A percentile compares a stretch with the other conserved stretches of the same genome.
phyloP scores from a whole-genome alignment of 1,140 invertebrate species.

The Neomicropteryx cornuta region DNA sequence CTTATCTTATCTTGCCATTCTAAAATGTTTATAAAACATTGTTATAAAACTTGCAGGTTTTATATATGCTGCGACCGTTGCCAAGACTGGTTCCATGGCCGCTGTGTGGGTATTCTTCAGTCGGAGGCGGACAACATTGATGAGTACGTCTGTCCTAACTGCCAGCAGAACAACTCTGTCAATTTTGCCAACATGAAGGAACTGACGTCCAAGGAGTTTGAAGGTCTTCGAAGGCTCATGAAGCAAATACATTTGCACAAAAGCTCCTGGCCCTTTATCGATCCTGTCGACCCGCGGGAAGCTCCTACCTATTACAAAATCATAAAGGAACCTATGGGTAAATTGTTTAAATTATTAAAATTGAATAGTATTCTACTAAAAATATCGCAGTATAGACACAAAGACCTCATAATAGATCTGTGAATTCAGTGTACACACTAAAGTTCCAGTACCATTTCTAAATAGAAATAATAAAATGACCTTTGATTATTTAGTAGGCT shows the following conservation, averaged over 20 bases:
- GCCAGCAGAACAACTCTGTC: slow-evolving; percentile 77
- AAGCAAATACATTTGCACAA: slow-evolving; percentile 91
- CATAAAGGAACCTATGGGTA: slow-evolving; percentile 98
- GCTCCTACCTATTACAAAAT: slow-evolving; percentile 96
- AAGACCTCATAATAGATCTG: too few relatives aligned
- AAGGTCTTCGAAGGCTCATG: slow-evolving; percentile 71
- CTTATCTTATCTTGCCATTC: too few relatives aligned
- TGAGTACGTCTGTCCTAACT: slow-evolving; percentile 93
- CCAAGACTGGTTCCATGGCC: slow-evolving; percentile 98
- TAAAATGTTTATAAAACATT: too few relatives aligned
- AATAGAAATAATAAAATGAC: too few relatives aligned
- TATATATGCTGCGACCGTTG: slow-evolving; percentile 97
- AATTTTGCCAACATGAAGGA: slow-evolving; percentile 86
- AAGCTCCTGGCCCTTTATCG: slow-evolving; percentile 94
- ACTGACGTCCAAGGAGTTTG: slow-evolving; percentile 70
- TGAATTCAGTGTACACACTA: too few relatives aligned
- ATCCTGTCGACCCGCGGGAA: slow-evolving; percentile 89
- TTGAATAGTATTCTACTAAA: too few relatives aligned
- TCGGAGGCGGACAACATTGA: slow-evolving; percentile 91
- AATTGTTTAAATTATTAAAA: too few relatives aligned
- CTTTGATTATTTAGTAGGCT: too few relatives aligned
- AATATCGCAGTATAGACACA: too few relatives aligned
- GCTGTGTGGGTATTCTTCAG: slow-evolving; percentile 92
- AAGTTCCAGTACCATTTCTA: too few relatives aligned
- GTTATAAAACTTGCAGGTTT: slow-evolving; percentile 66